Base-by-base conservation (phyloP, 2,113 vertebrate species). In the Hiodon tergisus region DNA sequence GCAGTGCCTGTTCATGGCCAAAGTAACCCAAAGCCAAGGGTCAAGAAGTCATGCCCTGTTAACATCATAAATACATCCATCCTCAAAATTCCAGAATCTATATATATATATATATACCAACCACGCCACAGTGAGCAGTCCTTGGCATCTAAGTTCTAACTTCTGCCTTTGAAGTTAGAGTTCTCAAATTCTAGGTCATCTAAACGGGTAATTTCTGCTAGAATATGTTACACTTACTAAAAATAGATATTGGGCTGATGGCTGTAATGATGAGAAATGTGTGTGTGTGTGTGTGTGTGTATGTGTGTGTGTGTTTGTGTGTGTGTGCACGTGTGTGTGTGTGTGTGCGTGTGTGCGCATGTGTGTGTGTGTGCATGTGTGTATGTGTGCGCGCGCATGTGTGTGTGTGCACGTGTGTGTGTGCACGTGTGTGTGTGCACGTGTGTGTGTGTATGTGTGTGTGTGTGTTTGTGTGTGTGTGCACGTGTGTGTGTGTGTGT, bases 141-240 rank as follows among this genome's bases (percentile, higher is more conserved):
- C 57, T 73, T 78, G 51, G 76, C 67, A 62, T 72, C 75, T 77
- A 82, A 68, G 84, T 84, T 76, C 31, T 69, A 72, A 68, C 65
- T 47, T 17, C 69, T 50, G 46, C 2, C 47, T 69, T 62, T 31
- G n/a, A 65, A 46, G 60, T 55, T 53, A 11, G 55, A 31, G 13
- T 71, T 47, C 6, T n/a, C 57, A 48, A 9, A 57, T 16, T 51
- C 46, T 67, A 14, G 53, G 31, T 55, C 52, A 58, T 63, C 14
- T 66, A 70, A 75, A 78, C 72, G 83, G 63, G 68, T 67, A 67
- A 76, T 75, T 73, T 71, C 9, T 66, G 57, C 72, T 16, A 54
- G 66, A 51, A 63, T 74, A 2, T 0, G 46, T 54, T 16, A 69
- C 13, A 6, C 67, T 57, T 10, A 4, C 72, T 57, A 50, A 67